phyloP scores from a whole-genome alignment of 2,113 vertebrate species.

The Raphicerus campestris region DNA sequence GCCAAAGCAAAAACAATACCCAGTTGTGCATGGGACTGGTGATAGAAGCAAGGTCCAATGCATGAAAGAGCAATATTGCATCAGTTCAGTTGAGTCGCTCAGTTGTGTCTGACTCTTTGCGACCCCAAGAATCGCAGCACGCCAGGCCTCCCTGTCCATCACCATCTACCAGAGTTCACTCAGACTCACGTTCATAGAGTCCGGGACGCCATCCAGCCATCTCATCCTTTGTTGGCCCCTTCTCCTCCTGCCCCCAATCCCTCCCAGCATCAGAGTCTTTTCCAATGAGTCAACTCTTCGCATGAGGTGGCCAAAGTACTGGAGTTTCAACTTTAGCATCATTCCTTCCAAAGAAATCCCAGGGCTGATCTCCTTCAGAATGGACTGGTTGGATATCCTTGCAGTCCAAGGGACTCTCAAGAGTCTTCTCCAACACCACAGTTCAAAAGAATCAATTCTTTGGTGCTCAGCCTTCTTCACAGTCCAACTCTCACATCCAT shows the following conservation, averaged over 20 bases:
- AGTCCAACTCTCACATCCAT: neutral
- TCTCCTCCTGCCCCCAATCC: neutral
- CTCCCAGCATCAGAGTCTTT: neutral
- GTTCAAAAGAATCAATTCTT: neutral
- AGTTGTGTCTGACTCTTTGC: no score
- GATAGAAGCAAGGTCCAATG: no score
- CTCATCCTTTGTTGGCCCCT: no score
- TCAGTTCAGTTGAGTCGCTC: no score
- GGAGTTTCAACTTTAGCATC: neutral
- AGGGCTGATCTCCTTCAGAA: neutral
- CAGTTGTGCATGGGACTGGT: no score
- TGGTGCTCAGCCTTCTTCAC: fast-evolving
- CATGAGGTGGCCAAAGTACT: neutral
- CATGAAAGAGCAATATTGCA: no score
- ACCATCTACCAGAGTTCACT: no score
- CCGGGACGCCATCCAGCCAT: no score
- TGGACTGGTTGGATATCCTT: neutral
- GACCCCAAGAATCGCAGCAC: no score
- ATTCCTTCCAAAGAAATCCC: neutral
- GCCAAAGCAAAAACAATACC: no score
- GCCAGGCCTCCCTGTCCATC: no score
- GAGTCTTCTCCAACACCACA: neutral
- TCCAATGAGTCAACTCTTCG: neutral
- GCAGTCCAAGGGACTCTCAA: neutral
- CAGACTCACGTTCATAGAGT: no score